Base-by-base conservation (phyloP, 2,888 invertebrate species). In the Eilema griseolum region DNA sequence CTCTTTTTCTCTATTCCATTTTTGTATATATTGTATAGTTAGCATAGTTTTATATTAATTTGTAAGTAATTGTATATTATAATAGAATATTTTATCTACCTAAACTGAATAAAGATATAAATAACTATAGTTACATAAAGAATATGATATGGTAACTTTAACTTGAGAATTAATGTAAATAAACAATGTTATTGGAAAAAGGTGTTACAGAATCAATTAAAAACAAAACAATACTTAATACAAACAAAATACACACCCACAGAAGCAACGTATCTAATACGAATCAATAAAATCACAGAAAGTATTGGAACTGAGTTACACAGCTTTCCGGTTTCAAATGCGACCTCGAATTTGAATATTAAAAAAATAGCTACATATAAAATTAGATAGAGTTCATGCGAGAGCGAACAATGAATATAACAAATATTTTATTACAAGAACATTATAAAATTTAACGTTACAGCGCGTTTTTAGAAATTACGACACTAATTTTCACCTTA, bases 331-430 rank as follows among this genome's bases (percentile, higher is more conserved):
- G 94, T 93, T 94, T 88, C 37, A 65, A 77, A 79, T 72, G 76
- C 84, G 93, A 92, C 93, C 93, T 86, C 92, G 86, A 92, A 91
- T 57, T 73, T 71, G 75, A 86, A 83, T 88, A 89, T 89, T 88
- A 88, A 91, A 69, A 91, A 65, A 92, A 93, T 93, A 92, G 90
- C 91, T 90, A 93, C 92, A 92, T 92, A 90, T 89, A 82, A 89
- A 91, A 92, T 90, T 85, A 90, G 92, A 86, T 84, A 78, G 81
- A 76, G 82, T 83, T 91, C 78, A 94, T 93, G 88, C 91, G 75
- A 91, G 82, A 95, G 77, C 41, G 85, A 87, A 83, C 90, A 87
- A 93, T 82, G 76, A 83, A 86, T 83, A 84, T 84, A 71, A 74
- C 73, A 70, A 80, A 70, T 70, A 73, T 74, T 83, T 74, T 77